Conservation (phyloP, 2,797 vertebrate species). For the Lutjanus campechanus region DNA sequence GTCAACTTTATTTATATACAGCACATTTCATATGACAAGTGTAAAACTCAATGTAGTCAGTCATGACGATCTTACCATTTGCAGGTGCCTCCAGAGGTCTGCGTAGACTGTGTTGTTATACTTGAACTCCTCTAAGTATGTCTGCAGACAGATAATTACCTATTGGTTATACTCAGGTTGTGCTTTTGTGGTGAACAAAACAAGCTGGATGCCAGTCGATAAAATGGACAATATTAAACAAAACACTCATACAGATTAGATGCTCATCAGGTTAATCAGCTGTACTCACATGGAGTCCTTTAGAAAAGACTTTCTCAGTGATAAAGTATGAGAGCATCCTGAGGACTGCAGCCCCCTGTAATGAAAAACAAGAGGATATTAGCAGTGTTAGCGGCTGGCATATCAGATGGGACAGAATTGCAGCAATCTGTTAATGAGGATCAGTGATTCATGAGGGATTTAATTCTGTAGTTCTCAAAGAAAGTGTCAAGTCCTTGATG, state of each 20-base stretch:
- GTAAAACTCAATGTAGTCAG: too few relatives aligned
- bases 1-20: too few relatives aligned
- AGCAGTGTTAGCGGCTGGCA: constrained; percentile 23
- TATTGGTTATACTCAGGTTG: neutral
- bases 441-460: constrained; percentile 14
- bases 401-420: constrained; percentile 6
- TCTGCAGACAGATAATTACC: constrained; percentile 77
- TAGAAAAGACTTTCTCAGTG: constrained; percentile 84
- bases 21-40: too few relatives aligned
- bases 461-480: neutral
- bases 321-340: constrained; percentile 92
- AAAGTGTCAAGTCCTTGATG: neutral
- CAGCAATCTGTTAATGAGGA: constrained; percentile 13
- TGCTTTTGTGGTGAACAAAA: neutral
- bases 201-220: neutral
- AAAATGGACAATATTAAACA: neutral
- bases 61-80: constrained; percentile 68
- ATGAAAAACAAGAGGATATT: neutral
- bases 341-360: constrained; percentile 89
- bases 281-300: constrained; percentile 87
- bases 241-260: neutral
- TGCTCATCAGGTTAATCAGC: neutral
- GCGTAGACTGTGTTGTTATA: constrained; percentile 86
- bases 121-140: constrained; percentile 86
- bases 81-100: constrained; percentile 90